phyloP scores from a whole-genome alignment of 2,797 vertebrate species.

The Sebastes kiyomatsui region DNA sequence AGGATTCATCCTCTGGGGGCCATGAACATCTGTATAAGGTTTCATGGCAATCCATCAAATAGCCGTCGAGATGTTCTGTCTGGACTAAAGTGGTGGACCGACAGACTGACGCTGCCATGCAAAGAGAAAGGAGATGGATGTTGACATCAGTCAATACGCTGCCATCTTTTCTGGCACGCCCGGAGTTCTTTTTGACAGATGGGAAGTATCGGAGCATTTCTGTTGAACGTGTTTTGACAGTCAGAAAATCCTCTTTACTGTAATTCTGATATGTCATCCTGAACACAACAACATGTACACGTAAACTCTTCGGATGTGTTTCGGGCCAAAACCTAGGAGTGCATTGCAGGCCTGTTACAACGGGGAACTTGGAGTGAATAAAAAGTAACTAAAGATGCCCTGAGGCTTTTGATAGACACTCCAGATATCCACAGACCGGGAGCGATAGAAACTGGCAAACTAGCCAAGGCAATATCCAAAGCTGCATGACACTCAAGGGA shows the following conservation, averaged over 20 bases:
- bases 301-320: neutral
- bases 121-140: neutral
- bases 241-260: neutral
- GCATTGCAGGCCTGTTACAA: conserved; percentile 30
- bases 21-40: too few relatives aligned
- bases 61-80: too few relatives aligned
- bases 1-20: too few relatives aligned
- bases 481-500: conserved; percentile 3
- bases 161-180: neutral
- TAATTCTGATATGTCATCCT: neutral
- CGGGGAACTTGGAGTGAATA: neutral
- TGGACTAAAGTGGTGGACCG: neutral
- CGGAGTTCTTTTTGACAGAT: neutral
- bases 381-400: conserved; percentile 33
- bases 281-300: conserved; percentile 5
- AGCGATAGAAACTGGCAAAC: conserved; percentile 38
- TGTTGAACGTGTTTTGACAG: neutral
- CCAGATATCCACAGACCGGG: conserved; percentile 46
- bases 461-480: conserved; percentile 40
- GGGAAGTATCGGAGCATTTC: neutral
- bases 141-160: neutral
- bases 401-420: conserved; percentile 26
- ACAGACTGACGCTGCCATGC: neutral
- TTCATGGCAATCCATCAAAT: too few relatives aligned
- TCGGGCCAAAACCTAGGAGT: conserved; percentile 4